Conservation (phyloP, 1,140 invertebrate species). For the Doryteuthis pealeii region DNA sequence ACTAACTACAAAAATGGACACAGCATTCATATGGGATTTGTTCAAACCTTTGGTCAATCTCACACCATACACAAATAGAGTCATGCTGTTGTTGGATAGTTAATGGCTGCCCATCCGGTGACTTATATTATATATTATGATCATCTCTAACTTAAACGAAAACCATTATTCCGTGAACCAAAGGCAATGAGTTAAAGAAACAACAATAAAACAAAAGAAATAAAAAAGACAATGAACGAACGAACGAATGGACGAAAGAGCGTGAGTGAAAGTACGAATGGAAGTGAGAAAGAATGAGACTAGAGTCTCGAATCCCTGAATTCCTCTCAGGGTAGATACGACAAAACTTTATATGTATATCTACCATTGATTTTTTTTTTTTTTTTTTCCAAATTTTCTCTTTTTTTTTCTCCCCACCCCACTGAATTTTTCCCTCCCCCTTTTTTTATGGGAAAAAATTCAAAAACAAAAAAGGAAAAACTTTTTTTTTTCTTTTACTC, state of each 20-base stretch:
- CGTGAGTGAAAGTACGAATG: not conserved
- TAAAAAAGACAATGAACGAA: not conserved
- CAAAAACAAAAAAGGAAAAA: no score
- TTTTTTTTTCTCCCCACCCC: no score
- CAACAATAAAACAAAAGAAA: not conserved
- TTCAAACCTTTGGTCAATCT: not conserved
- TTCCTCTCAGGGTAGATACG: no score
- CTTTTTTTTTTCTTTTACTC: no score
- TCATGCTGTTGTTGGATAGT: slow-evolving; percentile 1
- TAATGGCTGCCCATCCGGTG: not conserved
- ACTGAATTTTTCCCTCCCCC: no score
- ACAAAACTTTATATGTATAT: no score
- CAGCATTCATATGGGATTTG: not conserved
- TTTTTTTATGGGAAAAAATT: no score
- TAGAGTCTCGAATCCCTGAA: no score
- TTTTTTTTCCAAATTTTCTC: no score
- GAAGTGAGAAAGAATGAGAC: not conserved
- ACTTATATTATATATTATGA: not conserved
- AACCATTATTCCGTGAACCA: not conserved
- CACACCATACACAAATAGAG: not conserved
- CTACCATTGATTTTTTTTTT: no score
- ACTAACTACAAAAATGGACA: slow-evolving; percentile 3
- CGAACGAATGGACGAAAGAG: not conserved
- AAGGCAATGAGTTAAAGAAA: not conserved
- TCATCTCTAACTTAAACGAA: not conserved